phyloP scores from a whole-genome alignment of 2,113 vertebrate species.

The Cricetomys ansorgei region DNA sequence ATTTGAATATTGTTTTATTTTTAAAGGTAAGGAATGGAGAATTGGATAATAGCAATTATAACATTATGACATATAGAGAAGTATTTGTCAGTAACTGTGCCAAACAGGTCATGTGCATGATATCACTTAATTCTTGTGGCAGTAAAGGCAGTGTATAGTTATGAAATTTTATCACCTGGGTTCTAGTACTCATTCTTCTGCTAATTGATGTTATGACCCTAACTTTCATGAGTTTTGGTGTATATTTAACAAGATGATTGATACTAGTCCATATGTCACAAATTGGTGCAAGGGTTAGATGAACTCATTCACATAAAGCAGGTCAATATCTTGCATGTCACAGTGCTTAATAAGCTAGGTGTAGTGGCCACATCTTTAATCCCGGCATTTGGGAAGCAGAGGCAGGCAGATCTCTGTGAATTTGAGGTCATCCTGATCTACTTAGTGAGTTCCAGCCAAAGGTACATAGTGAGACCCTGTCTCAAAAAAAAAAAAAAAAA shows the following conservation, averaged over 20 bases:
- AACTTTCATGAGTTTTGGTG: constrained; percentile 1
- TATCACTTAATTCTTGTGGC: constrained; percentile 20
- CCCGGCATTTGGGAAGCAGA: neutral
- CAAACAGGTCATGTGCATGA: neutral
- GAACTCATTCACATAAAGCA: neutral
- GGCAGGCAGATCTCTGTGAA: neutral
- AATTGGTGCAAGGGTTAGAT: constrained; percentile 22
- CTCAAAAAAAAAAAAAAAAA: neutral
- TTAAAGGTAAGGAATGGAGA: constrained; percentile 19
- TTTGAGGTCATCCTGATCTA: neutral
- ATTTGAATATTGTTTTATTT: constrained; percentile 50
- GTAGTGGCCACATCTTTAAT: neutral
- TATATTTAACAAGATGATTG: constrained; percentile 41
- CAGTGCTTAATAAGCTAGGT: neutral
- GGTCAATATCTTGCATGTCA: neutral
- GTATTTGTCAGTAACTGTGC: neutral
- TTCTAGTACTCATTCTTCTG: constrained; percentile 32
- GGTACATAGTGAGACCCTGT: neutral
- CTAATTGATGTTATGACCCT: constrained; percentile 32
- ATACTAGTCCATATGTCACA: neutral
- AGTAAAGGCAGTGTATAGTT: neutral
- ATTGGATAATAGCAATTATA: constrained; percentile 26
- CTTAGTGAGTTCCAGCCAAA: neutral
- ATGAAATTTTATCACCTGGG: constrained; percentile 10
- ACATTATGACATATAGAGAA: constrained; percentile 1